Conservation (phyloP, 1,140 invertebrate genomes). For the Macrotrachela quadricornifera region DNA sequence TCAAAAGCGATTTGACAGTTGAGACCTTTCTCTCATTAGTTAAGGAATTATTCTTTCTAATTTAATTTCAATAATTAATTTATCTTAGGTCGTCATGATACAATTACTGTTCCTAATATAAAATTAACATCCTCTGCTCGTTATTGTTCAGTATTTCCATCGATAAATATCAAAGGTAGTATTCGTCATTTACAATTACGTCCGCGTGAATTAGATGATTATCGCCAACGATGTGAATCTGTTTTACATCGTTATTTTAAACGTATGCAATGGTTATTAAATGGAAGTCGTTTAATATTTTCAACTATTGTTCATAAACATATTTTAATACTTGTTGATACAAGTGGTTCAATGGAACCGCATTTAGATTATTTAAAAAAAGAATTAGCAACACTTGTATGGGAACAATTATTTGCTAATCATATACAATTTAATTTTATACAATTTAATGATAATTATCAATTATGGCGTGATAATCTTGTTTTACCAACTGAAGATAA, state of each 20-base stretch:
- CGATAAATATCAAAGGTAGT: conserved; percentile 27
- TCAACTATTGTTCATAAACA: conserved; percentile 25
- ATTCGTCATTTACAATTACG: conserved; percentile 27
- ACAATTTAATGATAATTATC: conserved; percentile 24
- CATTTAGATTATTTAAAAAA: conserved; percentile 27
- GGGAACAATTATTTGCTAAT: conserved; percentile 26
- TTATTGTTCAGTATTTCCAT: conserved; percentile 29
- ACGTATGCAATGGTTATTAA: conserved; percentile 28
- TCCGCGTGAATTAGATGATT: conserved; percentile 28
- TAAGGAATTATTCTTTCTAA: too few relatives aligned
- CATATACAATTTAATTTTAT: conserved; percentile 28
- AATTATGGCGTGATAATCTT: conserved; percentile 20
- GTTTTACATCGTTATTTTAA: conserved; percentile 23
- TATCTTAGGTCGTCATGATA: conserved; percentile 16
- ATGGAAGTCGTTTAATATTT: conserved; percentile 27
- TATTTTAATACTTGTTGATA: conserved; percentile 25
- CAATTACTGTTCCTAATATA: conserved; percentile 20
- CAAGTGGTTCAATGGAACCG: conserved; percentile 29
- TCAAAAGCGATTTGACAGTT: too few relatives aligned
- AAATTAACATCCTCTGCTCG: conserved; percentile 22
- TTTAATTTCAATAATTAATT: too few relatives aligned
- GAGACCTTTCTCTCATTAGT: too few relatives aligned
- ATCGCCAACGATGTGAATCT: conserved; percentile 21
- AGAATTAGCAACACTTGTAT: conserved; percentile 24
- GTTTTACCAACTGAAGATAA: conserved; percentile 21